Evolutionary conservation across 2,113 vertebrate genomes (phyloP), one percentile per base, ranked within the genome.

Genomic region (Oncorhynchus mykiss): DNA sequence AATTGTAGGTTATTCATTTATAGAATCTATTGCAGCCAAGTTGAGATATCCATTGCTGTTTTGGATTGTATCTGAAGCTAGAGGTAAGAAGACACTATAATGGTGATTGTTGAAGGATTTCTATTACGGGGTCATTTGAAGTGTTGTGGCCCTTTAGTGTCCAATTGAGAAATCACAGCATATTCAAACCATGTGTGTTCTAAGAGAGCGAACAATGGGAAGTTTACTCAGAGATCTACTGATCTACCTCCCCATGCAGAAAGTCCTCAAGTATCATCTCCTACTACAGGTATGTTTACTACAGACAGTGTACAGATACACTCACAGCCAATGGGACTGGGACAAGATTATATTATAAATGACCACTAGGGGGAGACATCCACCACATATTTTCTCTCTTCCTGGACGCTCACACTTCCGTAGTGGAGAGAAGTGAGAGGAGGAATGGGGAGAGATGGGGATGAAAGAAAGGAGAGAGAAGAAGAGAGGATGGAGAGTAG

Each of bases 141-240:
- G 9, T 54, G 51, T 31, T 57, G 67, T 48, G 72, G 34, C 60
- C 4, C 64, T 65, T 79, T 74, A 73, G 59, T 87, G 82, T 81
- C 59, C 22, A 22, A 3, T 68, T 22, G 70, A 67, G 74, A 59
- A 27, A 76, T 20, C 72, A 71, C 74, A 79, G 4, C 29, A 29
- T 62, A n/a, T 18, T 9, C 34, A 39, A 39, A 39, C 34, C 0
- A 8, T 8, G 8, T 39, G 75, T 98, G 96, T 89, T 96, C 96
- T 34, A 98, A 97, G 89, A 94, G 96, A 82, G 96, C 96, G 27
- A 98, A 98, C 87, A 98, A 97, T 0, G 96, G 96, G 67, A 98
- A 96, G 76, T 98, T 98, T 75, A 96, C 95, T 0, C 87, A 88
- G 97, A 70, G 96, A 98, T 89, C 93, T 98, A 75, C 92, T 98